Evolutionary conservation across 2,113 vertebrate species (phyloP).

Genomic region (Chloebia gouldiae): DNA sequence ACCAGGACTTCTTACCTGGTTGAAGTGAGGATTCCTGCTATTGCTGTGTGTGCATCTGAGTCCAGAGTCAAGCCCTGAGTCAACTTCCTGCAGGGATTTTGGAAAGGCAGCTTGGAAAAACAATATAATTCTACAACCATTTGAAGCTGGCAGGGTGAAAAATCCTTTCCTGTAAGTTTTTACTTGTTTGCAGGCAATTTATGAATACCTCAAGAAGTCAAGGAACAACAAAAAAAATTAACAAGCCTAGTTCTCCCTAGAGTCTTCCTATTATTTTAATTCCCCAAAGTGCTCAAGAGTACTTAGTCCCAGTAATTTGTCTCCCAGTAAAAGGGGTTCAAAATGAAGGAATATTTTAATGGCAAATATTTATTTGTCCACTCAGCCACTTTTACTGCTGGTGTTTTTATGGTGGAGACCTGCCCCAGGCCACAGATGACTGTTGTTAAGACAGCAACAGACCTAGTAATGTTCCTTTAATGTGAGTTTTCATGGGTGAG

Average conservation of each 20-base stretch:
- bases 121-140: constrained; percentile 48
- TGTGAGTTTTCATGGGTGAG: constrained; percentile 10
- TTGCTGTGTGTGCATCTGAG: background rate
- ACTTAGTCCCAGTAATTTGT: background rate
- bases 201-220: constrained; percentile 44
- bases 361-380: constrained; percentile 14
- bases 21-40: background rate
- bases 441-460: constrained; percentile 38
- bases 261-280: constrained; percentile 33
- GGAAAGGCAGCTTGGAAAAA: constrained; percentile 61
- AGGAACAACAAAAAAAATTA: background rate
- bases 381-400: constrained; percentile 23
- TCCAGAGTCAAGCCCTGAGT: constrained; percentile 32
- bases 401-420: constrained; percentile 35
- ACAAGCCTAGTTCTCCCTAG: background rate
- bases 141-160: constrained; percentile 45
- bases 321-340: background rate
- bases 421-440: constrained; percentile 40
- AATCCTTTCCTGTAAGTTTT: constrained; percentile 49
- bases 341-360: constrained; percentile 29
- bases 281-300: background rate
- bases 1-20: background rate
- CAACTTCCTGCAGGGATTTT: constrained; percentile 57
- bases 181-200: constrained; percentile 58
- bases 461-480: constrained; percentile 35